Percentiles rank a stretch among this genome's conserved stretches.
Conservation (phyloP, 2,113 vertebrate genomes). For the Phylloscopus trochilus region DNA sequence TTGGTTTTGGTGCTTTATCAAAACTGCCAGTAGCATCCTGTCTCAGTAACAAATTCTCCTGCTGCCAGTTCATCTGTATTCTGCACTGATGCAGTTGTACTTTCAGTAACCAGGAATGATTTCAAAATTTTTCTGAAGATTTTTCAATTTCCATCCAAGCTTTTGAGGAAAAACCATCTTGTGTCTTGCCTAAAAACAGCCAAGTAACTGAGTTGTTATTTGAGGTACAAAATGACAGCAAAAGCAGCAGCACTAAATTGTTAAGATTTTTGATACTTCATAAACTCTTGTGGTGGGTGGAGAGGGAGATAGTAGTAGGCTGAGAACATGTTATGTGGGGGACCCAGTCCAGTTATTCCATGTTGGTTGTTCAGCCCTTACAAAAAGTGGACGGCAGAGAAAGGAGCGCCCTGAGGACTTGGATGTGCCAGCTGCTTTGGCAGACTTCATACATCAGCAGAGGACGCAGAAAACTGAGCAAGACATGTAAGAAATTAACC, state of each 20-base stretch:
- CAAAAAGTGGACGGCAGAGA: conserved; percentile 80
- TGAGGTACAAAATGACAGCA: not conserved
- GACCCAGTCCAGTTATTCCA: conserved; percentile 21
- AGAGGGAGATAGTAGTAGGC: not conserved
- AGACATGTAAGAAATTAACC: conserved; percentile 83
- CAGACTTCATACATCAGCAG: conserved; percentile 95
- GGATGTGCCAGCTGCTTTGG: conserved; percentile 90
- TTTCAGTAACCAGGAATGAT: not conserved
- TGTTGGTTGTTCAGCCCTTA: conserved; percentile 75
- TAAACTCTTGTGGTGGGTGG: not conserved
- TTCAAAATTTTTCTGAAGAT: not conserved
- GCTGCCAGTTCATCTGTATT: not conserved
- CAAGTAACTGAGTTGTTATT: not conserved
- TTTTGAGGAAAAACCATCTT: not conserved
- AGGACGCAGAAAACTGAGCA: conserved; percentile 87
- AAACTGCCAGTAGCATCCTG: not conserved
- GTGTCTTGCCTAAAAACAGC: not conserved
- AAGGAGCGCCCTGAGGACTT: conserved; percentile 88
- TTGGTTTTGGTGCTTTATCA: not conserved
- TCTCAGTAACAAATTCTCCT: not conserved
- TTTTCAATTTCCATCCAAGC: not conserved
- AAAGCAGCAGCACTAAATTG: not conserved
- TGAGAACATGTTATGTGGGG: not conserved
- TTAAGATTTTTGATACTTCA: not conserved
- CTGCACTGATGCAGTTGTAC: not conserved